phyloP scores from a whole-genome alignment of 2,797 vertebrate genomes.

The Nothura maculosa region DNA sequence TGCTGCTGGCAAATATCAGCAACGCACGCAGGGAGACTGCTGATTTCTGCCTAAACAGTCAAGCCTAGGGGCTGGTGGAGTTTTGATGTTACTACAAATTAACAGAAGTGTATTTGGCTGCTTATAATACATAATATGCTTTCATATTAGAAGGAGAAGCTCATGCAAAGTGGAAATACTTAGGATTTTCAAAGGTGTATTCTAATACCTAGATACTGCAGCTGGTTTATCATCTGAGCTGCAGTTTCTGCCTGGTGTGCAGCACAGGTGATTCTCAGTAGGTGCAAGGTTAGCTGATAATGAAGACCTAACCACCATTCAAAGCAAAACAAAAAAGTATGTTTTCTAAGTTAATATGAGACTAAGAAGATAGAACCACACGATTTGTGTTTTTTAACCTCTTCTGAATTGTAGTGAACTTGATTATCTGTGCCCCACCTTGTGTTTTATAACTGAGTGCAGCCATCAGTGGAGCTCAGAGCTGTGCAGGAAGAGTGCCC shows the following conservation, averaged over 20 bases:
- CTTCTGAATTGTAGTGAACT: not conserved
- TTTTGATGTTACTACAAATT: not conserved
- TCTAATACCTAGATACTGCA: not conserved
- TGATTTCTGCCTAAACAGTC: not conserved
- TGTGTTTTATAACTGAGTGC: not conserved
- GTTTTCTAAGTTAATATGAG: not conserved
- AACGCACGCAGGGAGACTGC: not conserved
- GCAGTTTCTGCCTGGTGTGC: not conserved
- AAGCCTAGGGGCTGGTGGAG: not conserved
- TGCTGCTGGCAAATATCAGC: not conserved
- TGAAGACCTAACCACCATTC: not conserved
- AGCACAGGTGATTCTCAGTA: not conserved
- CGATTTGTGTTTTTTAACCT: not conserved
- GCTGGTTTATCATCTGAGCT: conserved; percentile 7
- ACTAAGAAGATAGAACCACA: not conserved
- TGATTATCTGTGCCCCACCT: not conserved
- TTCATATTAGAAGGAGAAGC: not conserved
- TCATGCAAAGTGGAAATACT: not conserved
- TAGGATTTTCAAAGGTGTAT: not conserved
- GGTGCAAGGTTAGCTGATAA: not conserved
- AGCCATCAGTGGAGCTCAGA: not conserved
- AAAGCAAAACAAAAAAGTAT: not conserved
- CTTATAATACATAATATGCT: not conserved
- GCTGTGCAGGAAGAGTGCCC: not conserved
- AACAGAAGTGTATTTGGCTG: not conserved